Conservation (phyloP, 2,888 invertebrate species). For the Eucriotettix oculatus region DNA sequence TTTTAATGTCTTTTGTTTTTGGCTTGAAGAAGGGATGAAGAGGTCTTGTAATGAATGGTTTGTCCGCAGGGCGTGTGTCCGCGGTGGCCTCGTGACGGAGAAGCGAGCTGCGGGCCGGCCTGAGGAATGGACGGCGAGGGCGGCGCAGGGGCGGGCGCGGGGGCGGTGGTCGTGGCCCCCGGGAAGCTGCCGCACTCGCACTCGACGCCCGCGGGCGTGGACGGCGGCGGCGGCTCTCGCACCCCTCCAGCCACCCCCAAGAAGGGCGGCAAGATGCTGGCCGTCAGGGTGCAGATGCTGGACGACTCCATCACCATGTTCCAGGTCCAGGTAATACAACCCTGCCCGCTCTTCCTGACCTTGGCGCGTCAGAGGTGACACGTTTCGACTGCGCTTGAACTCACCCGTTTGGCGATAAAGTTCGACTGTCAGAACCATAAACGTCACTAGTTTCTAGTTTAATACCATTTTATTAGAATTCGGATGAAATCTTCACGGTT, state of each 20-base stretch:
- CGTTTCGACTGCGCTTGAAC: no score
- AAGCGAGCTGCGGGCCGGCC: neutral
- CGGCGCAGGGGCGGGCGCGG: neutral
- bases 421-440: no score
- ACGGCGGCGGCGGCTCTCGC: slow-evolving; percentile 48
- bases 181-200: slow-evolving; percentile 43
- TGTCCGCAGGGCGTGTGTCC: neutral
- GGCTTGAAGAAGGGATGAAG: no score
- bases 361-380: no score
- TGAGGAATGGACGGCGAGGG: neutral
- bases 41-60: neutral
- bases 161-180: neutral
- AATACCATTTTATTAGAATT: no score
- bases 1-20: no score
- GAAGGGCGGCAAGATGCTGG: slow-evolving; percentile 77
- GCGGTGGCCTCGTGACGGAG: neutral
- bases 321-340: slow-evolving; percentile 65
- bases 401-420: no score
- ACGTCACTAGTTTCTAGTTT: no score
- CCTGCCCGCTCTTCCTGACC: no score
- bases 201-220: slow-evolving; percentile 71
- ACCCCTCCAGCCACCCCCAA: slow-evolving; percentile 67
- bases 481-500: no score
- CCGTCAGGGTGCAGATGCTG: slow-evolving; percentile 74
- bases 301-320: slow-evolving; percentile 81